Conservation (phyloP, 2,113 vertebrate genomes). For the Hypomesus transpacificus region DNA sequence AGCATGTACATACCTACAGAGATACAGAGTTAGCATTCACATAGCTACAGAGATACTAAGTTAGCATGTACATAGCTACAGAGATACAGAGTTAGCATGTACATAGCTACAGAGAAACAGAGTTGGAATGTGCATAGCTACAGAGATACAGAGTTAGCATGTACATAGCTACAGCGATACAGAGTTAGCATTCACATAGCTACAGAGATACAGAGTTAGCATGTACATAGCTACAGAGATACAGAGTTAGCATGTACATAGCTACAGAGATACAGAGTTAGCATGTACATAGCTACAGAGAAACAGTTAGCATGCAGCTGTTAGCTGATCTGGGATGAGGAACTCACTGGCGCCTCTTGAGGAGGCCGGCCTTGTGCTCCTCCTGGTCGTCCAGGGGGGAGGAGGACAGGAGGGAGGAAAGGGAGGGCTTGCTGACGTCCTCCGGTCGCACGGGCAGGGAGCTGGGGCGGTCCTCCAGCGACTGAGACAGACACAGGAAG, state of each 20-base stretch:
- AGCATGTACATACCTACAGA: too few relatives aligned
- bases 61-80: slow-evolving; percentile 76
- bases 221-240: slow-evolving; percentile 77
- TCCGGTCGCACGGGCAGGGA: slow-evolving; percentile 94
- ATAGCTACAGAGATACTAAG: slow-evolving; percentile 72
- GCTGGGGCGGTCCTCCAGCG: slow-evolving; percentile 80
- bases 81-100: slow-evolving; percentile 24
- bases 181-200: slow-evolving; percentile 67
- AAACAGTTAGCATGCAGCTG: too few relatives aligned
- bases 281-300: too few relatives aligned
- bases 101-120: too few relatives aligned
- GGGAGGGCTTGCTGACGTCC: slow-evolving; percentile 96
- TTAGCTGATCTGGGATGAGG: background rate
- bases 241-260: slow-evolving; percentile 14
- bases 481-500: slow-evolving; percentile 32
- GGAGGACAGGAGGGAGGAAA: slow-evolving; percentile 95
- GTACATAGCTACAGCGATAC: too few relatives aligned
- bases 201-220: slow-evolving; percentile 50
- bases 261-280: too few relatives aligned
- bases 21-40: slow-evolving; percentile 17
- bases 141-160: too few relatives aligned
- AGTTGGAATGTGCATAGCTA: too few relatives aligned
- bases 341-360: slow-evolving; percentile 95
- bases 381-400: slow-evolving; percentile 96
- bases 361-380: slow-evolving; percentile 91